phyloP scores from a whole-genome alignment of 1,140 invertebrate genomes.

The Lanistes nyassanus region DNA sequence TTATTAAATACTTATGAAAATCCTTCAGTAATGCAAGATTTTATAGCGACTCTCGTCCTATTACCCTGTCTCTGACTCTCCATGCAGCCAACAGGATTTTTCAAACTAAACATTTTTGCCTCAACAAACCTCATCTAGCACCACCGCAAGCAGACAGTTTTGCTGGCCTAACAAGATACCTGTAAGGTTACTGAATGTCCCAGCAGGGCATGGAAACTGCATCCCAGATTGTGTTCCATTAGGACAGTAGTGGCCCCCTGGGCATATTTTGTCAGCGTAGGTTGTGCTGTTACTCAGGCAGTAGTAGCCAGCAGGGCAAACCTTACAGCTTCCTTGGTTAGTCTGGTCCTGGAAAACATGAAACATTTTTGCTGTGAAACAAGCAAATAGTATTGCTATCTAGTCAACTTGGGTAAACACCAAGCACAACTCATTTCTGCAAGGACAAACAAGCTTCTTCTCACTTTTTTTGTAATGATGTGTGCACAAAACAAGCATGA shows the following conservation, averaged over 20 bases:
- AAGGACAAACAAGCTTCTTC: no score
- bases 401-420: background rate
- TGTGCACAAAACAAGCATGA: no score
- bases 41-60: no score
- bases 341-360: slow-evolving; percentile 45
- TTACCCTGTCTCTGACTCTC: no score
- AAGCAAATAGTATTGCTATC: background rate
- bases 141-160: no score
- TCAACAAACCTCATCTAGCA: no score
- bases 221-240: slow-evolving; percentile 48
- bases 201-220: slow-evolving; percentile 52
- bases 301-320: slow-evolving; percentile 60
- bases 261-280: slow-evolving; percentile 57
- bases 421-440: background rate
- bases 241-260: slow-evolving; percentile 60
- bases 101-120: no score
- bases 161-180: slow-evolving; percentile 38
- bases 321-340: slow-evolving; percentile 48
- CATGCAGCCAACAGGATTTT: no score
- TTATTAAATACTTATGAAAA: no score
- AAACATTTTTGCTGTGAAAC: no score
- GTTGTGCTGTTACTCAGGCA: slow-evolving; percentile 57
- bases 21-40: no score
- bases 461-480: no score
- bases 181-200: slow-evolving; percentile 61